phyloP scores from a whole-genome alignment of 2,888 invertebrate genomes.

The Esperia sulphurella region DNA sequence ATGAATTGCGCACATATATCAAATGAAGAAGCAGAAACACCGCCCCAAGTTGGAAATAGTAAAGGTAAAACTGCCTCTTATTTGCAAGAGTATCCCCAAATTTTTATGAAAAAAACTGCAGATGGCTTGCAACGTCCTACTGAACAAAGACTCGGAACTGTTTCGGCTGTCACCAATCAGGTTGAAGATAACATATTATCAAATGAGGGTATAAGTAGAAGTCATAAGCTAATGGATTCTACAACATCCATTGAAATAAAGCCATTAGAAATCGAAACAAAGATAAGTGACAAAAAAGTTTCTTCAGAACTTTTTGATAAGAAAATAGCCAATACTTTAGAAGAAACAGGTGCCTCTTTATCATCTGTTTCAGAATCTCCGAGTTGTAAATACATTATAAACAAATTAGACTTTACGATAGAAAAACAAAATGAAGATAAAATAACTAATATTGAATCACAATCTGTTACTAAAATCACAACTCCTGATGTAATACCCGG shows the following conservation, averaged over 20 bases:
- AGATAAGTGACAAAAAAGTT: not conserved
- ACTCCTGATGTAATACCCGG: no score
- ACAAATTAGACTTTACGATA: not conserved
- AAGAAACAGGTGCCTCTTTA: not conserved
- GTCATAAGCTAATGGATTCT: conserved; percentile 15
- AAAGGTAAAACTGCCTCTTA: conserved; percentile 52
- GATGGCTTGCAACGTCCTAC: conserved; percentile 25
- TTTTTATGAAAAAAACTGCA: conserved; percentile 55
- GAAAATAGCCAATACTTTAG: not conserved
- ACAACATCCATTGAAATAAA: conserved; percentile 3
- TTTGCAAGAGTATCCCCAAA: conserved; percentile 61
- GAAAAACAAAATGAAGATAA: not conserved
- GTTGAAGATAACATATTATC: conserved; percentile 12
- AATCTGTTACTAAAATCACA: no score
- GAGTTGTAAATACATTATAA: not conserved
- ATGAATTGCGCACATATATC: conserved; percentile 20
- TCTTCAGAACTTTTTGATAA: not conserved
- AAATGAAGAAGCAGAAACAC: conserved; percentile 44
- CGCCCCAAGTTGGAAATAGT: conserved; percentile 45
- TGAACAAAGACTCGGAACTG: conserved; percentile 9
- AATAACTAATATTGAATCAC: no score
- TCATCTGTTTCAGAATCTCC: no score
- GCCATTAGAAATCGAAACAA: not conserved
- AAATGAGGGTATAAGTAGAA: conserved; percentile 7
- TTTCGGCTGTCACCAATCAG: conserved; percentile 17